Evolutionary conservation across 2,888 invertebrate species (phyloP).

Genomic region (Dorcus parallelipipedus): DNA sequence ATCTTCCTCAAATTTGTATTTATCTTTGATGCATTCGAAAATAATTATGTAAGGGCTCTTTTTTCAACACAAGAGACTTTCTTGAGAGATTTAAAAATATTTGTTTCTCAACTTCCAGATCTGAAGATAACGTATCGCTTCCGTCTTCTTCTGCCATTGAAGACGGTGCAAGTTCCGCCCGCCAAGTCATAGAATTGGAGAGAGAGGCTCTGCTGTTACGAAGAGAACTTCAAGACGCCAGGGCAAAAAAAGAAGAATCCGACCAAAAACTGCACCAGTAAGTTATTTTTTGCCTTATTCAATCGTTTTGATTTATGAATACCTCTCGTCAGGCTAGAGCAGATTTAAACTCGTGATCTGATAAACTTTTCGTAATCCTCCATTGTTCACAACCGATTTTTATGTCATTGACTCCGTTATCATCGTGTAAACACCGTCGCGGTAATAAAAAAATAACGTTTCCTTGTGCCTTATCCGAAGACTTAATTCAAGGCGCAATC

Average conservation of each 20-base stretch:
- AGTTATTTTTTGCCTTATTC: conserved; percentile 31
- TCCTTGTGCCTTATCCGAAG: background rate
- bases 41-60: too few species aligned
- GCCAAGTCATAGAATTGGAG: conserved; percentile 51
- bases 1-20: too few species aligned
- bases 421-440: background rate
- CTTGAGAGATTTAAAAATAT: too few species aligned
- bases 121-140: conserved; percentile 30
- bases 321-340: background rate
- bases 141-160: conserved; percentile 28
- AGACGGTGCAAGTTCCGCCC: conserved; percentile 34
- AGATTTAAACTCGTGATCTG: background rate
- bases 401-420: background rate
- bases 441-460: background rate
- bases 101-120: conserved; percentile 20
- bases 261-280: conserved; percentile 60
- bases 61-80: too few species aligned
- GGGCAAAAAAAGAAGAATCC: conserved; percentile 56
- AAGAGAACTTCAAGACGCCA: conserved; percentile 57
- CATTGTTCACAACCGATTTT: background rate
- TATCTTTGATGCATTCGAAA: too few species aligned
- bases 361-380: background rate
- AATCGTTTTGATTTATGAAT: conserved; percentile 1
- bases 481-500: conserved; percentile 1
- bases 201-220: conserved; percentile 52